Evolutionary conservation across 1,140 invertebrate species (phyloP).

Genomic region (Amphibalanus amphitrite): DNA sequence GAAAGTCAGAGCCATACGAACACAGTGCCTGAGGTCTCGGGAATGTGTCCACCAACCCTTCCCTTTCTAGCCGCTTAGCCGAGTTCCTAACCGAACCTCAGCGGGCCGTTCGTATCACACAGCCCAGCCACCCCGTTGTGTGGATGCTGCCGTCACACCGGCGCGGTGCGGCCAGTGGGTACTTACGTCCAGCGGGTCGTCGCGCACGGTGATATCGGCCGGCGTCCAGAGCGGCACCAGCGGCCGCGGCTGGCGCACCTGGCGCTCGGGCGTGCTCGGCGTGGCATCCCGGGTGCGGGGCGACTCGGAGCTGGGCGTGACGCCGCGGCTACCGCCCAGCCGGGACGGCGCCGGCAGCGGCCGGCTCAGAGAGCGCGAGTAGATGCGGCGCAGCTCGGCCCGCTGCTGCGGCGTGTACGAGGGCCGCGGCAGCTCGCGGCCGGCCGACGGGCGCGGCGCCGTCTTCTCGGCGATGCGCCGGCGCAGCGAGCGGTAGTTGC

Average conservation of each 20-base stretch:
- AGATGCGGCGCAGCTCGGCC: background rate
- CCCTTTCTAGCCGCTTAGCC: too few relatives aligned
- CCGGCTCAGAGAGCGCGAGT: background rate
- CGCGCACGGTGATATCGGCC: background rate
- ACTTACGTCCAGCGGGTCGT: background rate
- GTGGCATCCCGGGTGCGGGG: background rate
- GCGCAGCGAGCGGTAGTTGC: background rate
- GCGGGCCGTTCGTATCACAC: too few relatives aligned
- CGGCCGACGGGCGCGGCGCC: too few relatives aligned
- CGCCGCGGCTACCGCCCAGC: constrained; percentile 15
- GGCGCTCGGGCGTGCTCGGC: background rate
- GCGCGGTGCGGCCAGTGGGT: too few relatives aligned
- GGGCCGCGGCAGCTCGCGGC: background rate
- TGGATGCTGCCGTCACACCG: too few relatives aligned
- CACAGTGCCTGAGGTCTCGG: too few relatives aligned
- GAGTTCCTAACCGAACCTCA: too few relatives aligned
- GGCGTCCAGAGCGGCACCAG: background rate
- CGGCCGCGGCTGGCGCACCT: background rate
- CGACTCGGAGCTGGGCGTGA: constrained; percentile 7
- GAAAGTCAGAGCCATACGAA: too few relatives aligned
- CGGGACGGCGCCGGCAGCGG: constrained; percentile 7
- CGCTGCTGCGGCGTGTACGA: background rate
- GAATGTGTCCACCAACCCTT: too few relatives aligned
- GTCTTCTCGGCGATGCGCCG: background rate
- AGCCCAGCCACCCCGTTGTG: too few relatives aligned